Evolutionary conservation across 2,797 vertebrate species (phyloP), one percentile per base, ranked within the genome.

Genomic region (Sebastes itinus): DNA sequence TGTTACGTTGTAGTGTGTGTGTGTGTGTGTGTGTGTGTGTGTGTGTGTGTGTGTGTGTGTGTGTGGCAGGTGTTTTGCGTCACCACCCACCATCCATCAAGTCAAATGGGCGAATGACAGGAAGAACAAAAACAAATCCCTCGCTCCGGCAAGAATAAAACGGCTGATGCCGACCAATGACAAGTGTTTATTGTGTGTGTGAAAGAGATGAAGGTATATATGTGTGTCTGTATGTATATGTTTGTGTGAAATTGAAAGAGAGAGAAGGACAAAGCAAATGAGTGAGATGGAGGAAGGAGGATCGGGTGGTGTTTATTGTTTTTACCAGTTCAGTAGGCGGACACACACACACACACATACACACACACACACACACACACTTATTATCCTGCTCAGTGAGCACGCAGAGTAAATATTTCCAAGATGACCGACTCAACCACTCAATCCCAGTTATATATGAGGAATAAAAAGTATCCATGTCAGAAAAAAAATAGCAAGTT

Each of bases 11-110:
- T 1, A 4, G 30, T 78, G 55, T 76, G 49, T 71, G 66, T 49
- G 38, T 67, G 81, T 67, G 78, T 52, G 52, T 78, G 55, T 76
- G 49, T 72, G 66, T 81, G 75, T 80, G 76, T 72, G 56, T 82
- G 75, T 42, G 38, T 67, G 81, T 67, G 78, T 71, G 72, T 77
- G 78, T 77, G 77, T 63, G 87, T 83, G 90, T 72, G 83, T 79
- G 82, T 71, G 84, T 13, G 85, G 82, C 88, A 91, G 90, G 92
- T 93, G 92, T 90, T 94, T 78, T 92, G 90, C 88, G 84, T 94
- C 91, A 89, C 87, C 91, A 89, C 92, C 92, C 93, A 82, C 90
- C 92, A 92, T 93, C 92, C 94, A 94, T 93, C 93, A 93, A 92
- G 75, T 93, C 88, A 92, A 94, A 92, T 88, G 82, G 80, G 89